A percentile compares a stretch with the other conserved stretches of the same genome.
phyloP scores from a whole-genome alignment of 2,113 vertebrate species.

The Rissa tridactyla region DNA sequence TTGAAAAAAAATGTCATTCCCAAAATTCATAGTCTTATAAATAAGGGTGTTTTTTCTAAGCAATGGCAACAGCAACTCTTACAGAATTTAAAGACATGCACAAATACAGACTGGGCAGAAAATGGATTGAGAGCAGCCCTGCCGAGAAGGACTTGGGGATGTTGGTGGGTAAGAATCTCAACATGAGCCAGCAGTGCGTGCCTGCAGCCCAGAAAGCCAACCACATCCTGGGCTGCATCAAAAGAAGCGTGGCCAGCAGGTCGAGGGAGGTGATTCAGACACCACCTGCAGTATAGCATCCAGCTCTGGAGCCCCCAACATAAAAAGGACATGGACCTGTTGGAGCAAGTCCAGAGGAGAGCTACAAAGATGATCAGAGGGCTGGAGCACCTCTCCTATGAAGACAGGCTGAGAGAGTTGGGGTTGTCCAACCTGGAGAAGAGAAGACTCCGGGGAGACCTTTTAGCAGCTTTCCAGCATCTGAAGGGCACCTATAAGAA shows the following conservation, averaged over 20 bases:
- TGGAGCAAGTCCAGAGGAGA: neutral
- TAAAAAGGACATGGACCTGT: neutral
- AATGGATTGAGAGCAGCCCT: neutral
- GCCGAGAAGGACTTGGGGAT: neutral
- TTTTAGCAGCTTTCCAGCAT: no score
- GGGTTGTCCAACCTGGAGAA: no score
- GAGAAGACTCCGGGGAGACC: no score
- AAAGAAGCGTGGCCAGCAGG: neutral
- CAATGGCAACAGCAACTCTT: neutral
- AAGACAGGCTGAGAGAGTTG: no score
- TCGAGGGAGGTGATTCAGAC: neutral
- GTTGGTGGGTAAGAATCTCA: neutral
- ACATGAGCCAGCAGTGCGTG: neutral
- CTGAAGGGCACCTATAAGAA: no score
- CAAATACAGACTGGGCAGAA: neutral
- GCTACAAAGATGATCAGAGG: no score
- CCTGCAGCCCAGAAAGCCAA: neutral
- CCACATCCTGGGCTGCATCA: neutral
- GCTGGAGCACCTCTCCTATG: no score
- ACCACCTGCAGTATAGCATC: neutral
- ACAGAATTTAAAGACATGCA: neutral
- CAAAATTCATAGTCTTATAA: neutral
- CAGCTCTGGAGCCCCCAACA: neutral
- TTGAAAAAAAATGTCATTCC: neutral
- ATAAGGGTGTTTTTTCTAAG: neutral